Conservation (phyloP, 1,140 invertebrate genomes). For the Drosophila carrolli region DNA sequence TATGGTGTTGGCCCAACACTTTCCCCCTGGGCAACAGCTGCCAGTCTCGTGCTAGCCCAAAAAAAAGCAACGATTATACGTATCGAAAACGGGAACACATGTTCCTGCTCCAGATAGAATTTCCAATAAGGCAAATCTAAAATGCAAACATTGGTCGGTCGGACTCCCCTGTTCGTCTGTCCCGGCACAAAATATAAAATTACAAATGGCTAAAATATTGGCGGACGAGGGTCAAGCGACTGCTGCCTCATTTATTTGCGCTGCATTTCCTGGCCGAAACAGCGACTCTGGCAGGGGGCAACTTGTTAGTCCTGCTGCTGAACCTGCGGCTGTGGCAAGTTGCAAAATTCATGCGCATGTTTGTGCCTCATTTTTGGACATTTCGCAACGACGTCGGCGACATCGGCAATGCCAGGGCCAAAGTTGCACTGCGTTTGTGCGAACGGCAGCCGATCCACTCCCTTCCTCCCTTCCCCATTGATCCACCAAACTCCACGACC, state of each 20-base stretch:
- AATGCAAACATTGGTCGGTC: constrained; percentile 45
- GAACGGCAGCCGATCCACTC: constrained; percentile 40
- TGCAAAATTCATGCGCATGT: constrained; percentile 79
- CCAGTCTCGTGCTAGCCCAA: constrained; percentile 11
- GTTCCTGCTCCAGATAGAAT: constrained; percentile 48
- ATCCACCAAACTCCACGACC: not conserved
- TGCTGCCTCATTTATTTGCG: constrained; percentile 72
- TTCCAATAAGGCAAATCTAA: constrained; percentile 63
- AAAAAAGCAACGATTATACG: constrained; percentile 2
- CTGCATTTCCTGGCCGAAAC: constrained; percentile 67
- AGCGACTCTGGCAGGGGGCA: constrained; percentile 30
- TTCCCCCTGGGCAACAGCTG: constrained; percentile 19
- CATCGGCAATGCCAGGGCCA: constrained; percentile 50
- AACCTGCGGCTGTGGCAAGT: constrained; percentile 41
- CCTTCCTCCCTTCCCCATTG: not conserved
- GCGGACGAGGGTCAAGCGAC: constrained; percentile 53
- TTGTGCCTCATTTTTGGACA: constrained; percentile 79
- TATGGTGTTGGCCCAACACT: constrained; percentile 55
- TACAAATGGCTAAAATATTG: constrained; percentile 75
- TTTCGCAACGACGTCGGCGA: constrained; percentile 55
- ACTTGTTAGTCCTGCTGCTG: constrained; percentile 60
- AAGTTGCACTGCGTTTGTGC: constrained; percentile 76
- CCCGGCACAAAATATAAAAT: constrained; percentile 65
- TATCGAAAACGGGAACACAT: constrained; percentile 13
- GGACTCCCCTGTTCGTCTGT: not conserved